A percentile compares a stretch with the other conserved stretches of the same genome.
phyloP scores from a whole-genome alignment of 2,888 invertebrate species.

The Mythimna loreyi region DNA sequence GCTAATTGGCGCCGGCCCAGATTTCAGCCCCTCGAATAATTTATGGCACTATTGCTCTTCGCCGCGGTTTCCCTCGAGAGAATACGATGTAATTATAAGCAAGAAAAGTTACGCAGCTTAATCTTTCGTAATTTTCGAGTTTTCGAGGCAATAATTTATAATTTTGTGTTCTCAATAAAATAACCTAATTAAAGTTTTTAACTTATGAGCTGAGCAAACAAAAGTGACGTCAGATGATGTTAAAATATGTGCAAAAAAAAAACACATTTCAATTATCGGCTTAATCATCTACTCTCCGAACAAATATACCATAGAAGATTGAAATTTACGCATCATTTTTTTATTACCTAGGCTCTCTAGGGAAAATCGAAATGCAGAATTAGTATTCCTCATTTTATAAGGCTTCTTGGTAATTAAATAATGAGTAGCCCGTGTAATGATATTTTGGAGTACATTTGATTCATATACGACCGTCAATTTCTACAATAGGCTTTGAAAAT shows the following conservation, averaged over 20 bases:
- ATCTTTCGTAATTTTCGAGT: constrained; percentile 36
- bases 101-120: constrained; percentile 30
- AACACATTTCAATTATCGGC: constrained; percentile 2
- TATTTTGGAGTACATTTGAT: background rate
- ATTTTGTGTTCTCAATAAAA: constrained; percentile 30
- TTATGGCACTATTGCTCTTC: constrained; percentile 66
- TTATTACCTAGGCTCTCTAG: background rate
- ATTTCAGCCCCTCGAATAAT: constrained; percentile 72
- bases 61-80: constrained; percentile 42
- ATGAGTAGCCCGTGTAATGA: constrained; percentile 13
- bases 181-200: constrained; percentile 15
- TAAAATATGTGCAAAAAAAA: background rate
- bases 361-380: constrained; percentile 38
- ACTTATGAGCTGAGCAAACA: background rate
- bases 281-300: background rate
- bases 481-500: background rate
- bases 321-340: constrained; percentile 9
- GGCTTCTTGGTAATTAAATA: constrained; percentile 20
- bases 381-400: constrained; percentile 31
- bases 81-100: constrained; percentile 52
- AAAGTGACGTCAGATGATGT: background rate
- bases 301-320: background rate
- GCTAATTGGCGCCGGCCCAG: constrained; percentile 76
- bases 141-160: constrained; percentile 25
- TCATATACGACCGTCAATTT: background rate